These are phyloP conservation scores for Orchestes rusci DNA, from an alignment of 2,888 invertebrate species.

Conservation along the genomic window DNA sequence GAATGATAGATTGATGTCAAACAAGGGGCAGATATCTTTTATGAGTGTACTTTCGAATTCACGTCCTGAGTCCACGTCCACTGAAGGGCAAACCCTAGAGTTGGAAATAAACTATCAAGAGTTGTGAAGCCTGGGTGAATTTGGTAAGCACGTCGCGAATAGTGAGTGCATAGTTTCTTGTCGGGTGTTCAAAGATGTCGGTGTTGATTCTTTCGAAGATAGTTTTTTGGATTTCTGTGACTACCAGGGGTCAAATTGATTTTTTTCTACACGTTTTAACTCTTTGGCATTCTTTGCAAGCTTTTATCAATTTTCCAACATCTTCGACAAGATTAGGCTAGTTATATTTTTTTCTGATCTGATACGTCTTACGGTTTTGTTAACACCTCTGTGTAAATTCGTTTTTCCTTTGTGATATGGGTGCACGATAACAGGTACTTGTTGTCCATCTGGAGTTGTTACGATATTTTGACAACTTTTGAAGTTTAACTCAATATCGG, in stretches of 20 bases:
- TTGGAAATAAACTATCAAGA: too few species aligned
- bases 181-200: constrained; percentile 17
- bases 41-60: too few species aligned
- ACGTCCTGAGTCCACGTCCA: too few species aligned
- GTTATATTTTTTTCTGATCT: constrained; percentile 13
- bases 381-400: constrained; percentile 15
- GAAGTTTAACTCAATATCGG: constrained; percentile 13
- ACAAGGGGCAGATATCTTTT: too few species aligned
- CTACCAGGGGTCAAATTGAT: constrained; percentile 4
- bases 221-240: constrained; percentile 14
- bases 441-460: constrained; percentile 10
- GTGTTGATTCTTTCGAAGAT: constrained; percentile 16
- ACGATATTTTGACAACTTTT: constrained; percentile 14
- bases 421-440: constrained; percentile 11
- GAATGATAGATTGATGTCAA: too few species aligned
- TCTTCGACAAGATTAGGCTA: constrained; percentile 13
- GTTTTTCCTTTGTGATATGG: constrained; percentile 13
- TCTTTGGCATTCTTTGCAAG: constrained; percentile 7
- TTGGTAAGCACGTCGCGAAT: constrained; percentile 11
- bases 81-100: too few species aligned
- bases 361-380: constrained; percentile 15
- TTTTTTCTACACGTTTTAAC: constrained; percentile 3
- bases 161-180: constrained; percentile 11
- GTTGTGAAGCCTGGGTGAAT: constrained; percentile 6
- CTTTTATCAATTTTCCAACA: constrained; percentile 11